Conservation (phyloP, 2,888 invertebrate species). For the Eristalinus sepulchralis region DNA sequence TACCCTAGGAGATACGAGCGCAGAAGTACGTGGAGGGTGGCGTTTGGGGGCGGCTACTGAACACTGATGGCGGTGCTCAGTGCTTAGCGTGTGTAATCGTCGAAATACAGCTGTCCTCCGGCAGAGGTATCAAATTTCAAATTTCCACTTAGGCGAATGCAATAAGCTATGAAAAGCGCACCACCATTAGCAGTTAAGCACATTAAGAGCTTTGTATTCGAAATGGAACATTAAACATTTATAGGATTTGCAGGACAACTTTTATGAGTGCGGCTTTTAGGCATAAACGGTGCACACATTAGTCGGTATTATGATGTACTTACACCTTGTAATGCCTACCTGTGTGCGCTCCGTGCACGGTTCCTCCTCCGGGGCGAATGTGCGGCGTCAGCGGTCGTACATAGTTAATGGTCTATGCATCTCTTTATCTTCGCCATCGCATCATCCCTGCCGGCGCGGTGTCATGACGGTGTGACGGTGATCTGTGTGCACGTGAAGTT, state of each 20-base stretch:
- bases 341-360: not conserved
- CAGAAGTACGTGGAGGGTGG: not conserved
- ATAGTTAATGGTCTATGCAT: constrained; percentile 60
- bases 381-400: constrained; percentile 5
- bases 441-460: not conserved
- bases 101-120: not conserved
- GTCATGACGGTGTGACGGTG: not conserved
- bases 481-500: constrained; percentile 11
- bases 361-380: constrained; percentile 18
- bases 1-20: not conserved
- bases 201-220: constrained; percentile 70
- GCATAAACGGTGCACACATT: constrained; percentile 68
- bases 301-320: constrained; percentile 47
- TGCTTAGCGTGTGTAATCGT: not conserved
- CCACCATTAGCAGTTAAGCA: constrained; percentile 69
- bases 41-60: not conserved
- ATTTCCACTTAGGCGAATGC: constrained; percentile 64
- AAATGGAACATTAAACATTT: constrained; percentile 70
- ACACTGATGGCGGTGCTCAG: not conserved
- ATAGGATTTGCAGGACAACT: constrained; percentile 56
- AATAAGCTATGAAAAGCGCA: constrained; percentile 71
- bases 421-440: constrained; percentile 43
- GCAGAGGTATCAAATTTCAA: constrained; percentile 64
- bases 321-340: constrained; percentile 53
- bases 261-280: constrained; percentile 68